Evolutionary conservation across 2,888 invertebrate species (phyloP), one percentile per base, ranked within the genome.

Genomic region (Sthenelais limicola): DNA sequence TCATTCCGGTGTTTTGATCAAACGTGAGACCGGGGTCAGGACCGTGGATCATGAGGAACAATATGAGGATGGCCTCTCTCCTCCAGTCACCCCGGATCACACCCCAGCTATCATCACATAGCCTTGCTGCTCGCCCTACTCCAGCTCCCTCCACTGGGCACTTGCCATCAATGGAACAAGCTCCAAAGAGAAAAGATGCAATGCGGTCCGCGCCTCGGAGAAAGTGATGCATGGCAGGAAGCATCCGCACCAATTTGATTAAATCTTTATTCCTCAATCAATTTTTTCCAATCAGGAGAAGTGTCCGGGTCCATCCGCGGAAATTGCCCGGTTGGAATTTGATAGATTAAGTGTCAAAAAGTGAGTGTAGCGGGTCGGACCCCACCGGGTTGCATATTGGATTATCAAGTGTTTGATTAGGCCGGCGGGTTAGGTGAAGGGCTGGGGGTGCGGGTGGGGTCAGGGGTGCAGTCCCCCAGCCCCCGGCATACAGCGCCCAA

Each of bases 261-360:
- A 69, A 51, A 69, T 69, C 69, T 69, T 69, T 69, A 69, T 69
- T 69, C 69, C 69, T 69, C 69, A 69, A 69, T 69, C 69, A 69
- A 69, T 69, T 69, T 69, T 69, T 69, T 69, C 69, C 69, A 69
- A 69, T 69, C 69, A 69, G 69, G 69, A 52, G 69, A 69, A 69
- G 69, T 69, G 69, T 69, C 52, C 69, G 33, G 56, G n/a, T 35
- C 69, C 30, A 69, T 69, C 49, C 32, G 52, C 69, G 69, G 69
- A 69, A 69, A 69, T 69, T 69, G 69, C 52, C 21, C 69, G 69
- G 35, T 49, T 47, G 71, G 49, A 33, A 43, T 51, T 47, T 71
- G 71, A 71, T 71, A 71, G 71, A 71, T 71, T 71, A 71, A 71
- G 71, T 71, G 71, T 71, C 71, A 71, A 66, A 71, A 71, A 62